Percentiles rank a stretch among this genome's conserved stretches.
Evolutionary conservation across 2,113 vertebrate species (phyloP).

Genomic region (Gasterosteus nipponicus): DNA sequence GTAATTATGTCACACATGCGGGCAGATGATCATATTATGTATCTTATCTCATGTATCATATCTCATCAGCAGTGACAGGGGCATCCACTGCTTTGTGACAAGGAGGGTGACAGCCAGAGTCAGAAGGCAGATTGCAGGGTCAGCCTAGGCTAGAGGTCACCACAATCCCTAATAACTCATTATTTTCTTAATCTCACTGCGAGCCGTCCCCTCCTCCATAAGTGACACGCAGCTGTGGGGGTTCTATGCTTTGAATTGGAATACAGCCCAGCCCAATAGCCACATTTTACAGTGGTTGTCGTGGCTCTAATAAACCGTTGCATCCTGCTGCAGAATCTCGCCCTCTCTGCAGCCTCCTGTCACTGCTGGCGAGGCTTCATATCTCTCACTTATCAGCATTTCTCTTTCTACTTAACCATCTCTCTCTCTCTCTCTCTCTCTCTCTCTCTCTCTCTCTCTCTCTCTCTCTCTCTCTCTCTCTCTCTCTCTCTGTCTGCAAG

Average conservation of each 20-base stretch:
- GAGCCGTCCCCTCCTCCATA: neutral
- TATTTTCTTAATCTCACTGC: constrained; percentile 36
- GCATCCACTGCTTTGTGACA: constrained; percentile 45
- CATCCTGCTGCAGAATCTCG: constrained; percentile 11
- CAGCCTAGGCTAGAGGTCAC: constrained; percentile 59
- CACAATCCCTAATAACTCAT: constrained; percentile 51
- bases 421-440: constrained; percentile 37
- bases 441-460: constrained; percentile 25
- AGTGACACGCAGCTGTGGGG: neutral
- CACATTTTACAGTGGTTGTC: constrained; percentile 1
- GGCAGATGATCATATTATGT: neutral
- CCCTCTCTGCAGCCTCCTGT: constrained; percentile 48
- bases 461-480: constrained; percentile 39
- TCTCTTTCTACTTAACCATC: constrained; percentile 48
- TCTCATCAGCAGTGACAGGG: constrained; percentile 15
- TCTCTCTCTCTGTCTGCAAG: constrained; percentile 70
- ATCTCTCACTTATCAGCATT: constrained; percentile 54
- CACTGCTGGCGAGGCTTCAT: constrained; percentile 36
- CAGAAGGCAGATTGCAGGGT: constrained; percentile 56
- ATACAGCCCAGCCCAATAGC: neutral
- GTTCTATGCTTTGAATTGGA: neutral
- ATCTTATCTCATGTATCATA: neutral
- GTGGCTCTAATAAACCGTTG: constrained; percentile 7
- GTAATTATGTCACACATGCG: neutral
- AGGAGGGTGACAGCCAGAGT: constrained; percentile 48